Evolutionary conservation across 2,888 invertebrate genomes (phyloP).

Genomic region (Himalopsyche tibetana): DNA sequence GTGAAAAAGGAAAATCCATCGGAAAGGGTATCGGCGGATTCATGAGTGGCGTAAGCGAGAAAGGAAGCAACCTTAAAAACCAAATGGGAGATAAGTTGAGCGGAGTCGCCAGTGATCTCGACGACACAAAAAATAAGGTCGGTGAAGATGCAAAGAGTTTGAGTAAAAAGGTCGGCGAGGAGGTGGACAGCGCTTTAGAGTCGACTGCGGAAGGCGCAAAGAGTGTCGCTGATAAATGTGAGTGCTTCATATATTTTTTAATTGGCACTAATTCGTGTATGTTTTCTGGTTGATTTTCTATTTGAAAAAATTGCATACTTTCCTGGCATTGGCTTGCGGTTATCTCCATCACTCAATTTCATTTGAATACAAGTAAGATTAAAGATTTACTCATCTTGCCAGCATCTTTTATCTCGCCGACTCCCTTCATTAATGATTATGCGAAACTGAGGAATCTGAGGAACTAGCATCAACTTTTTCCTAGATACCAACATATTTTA

Average conservation of each 20-base stretch:
- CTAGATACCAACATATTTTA: no score
- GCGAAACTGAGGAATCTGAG: no score
- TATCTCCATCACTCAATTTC: no score
- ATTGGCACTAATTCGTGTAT: no score
- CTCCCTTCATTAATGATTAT: no score
- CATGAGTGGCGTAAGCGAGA: constrained; percentile 68
- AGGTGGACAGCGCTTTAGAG: constrained; percentile 67
- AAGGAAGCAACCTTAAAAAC: constrained; percentile 70
- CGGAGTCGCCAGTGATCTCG: constrained; percentile 68
- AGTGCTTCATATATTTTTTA: constrained; percentile 65
- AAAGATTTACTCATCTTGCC: no score
- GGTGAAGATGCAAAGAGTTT: constrained; percentile 10
- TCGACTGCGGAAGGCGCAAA: constrained; percentile 72
- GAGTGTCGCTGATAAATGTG: constrained; percentile 69
- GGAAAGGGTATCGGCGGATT: constrained; percentile 73
- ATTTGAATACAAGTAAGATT: no score
- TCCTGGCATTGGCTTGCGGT: no score
- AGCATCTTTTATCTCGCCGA: no score
- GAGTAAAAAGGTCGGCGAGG: constrained; percentile 61
- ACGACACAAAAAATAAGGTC: constrained; percentile 68
- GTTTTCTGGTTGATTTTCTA: no score
- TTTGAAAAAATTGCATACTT: no score
- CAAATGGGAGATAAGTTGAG: constrained; percentile 69
- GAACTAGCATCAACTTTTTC: no score
- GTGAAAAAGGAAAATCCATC: constrained; percentile 60